These are phyloP conservation scores for Poeciliopsis infans DNA, from an alignment of 2,797 vertebrate genomes.

Conservation along the genomic window DNA sequence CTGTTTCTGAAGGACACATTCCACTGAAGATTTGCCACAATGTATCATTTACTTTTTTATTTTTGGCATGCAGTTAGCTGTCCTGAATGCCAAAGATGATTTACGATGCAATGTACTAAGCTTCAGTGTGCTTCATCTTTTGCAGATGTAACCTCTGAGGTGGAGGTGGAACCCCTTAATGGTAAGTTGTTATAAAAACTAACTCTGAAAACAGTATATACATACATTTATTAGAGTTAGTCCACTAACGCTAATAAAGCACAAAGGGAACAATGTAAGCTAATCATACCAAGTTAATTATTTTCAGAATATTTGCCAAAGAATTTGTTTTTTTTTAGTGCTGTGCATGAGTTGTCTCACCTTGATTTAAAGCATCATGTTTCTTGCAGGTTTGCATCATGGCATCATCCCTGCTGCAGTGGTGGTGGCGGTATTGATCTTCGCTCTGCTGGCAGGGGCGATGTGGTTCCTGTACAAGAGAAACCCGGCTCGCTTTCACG, in stretches of 20 bases:
- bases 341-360: neutral
- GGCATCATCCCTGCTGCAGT: conserved; percentile 77
- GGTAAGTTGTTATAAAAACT: conserved; percentile 65
- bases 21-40: neutral
- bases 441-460: conserved; percentile 75
- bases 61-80: neutral
- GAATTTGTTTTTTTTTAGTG: neutral
- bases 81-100: conserved; percentile 6
- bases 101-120: neutral
- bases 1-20: conserved; percentile 8
- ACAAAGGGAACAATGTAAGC: neutral
- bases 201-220: neutral
- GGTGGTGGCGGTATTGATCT: conserved; percentile 78
- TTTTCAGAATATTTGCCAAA: neutral
- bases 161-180: conserved; percentile 80
- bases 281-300: neutral
- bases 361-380: neutral
- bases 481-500: conserved; percentile 72
- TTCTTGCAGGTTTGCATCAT: conserved; percentile 80
- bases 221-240: neutral
- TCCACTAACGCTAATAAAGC: neutral
- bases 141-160: conserved; percentile 71
- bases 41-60: neutral
- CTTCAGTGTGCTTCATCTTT: conserved; percentile 33
- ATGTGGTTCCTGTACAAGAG: conserved; percentile 84